phyloP scores from a whole-genome alignment of 2,113 vertebrate species.

The Monopterus albus region DNA sequence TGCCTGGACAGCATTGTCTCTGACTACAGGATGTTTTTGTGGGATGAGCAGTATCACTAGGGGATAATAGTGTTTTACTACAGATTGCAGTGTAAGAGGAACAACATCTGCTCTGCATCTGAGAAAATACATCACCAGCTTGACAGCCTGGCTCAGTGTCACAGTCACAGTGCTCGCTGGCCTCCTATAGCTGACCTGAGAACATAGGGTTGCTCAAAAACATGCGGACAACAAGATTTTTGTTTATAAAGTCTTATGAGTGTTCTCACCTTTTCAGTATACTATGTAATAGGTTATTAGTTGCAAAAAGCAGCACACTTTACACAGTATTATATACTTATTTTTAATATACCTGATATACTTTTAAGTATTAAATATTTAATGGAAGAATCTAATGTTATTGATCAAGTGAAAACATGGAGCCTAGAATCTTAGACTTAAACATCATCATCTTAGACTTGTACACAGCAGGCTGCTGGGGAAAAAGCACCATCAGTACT shows the following conservation, averaged over 20 bases:
- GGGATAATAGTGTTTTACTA: constrained; percentile 69
- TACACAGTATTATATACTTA: too few species aligned
- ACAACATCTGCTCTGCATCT: constrained; percentile 72
- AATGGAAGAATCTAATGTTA: neutral
- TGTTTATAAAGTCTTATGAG: neutral
- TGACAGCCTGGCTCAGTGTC: constrained; percentile 72
- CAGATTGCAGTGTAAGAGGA: constrained; percentile 64
- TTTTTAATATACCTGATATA: neutral
- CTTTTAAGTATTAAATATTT: neutral
- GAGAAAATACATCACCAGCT: constrained; percentile 57
- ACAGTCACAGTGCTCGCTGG: constrained; percentile 27
- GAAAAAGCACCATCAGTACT: constrained; percentile 3
- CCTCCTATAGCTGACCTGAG: constrained; percentile 27
- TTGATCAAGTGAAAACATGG: neutral
- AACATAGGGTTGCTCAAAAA: constrained; percentile 4
- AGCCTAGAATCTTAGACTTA: neutral
- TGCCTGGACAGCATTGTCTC: constrained; percentile 57
- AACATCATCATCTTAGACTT: too few species aligned
- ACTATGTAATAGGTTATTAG: neutral
- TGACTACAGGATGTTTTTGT: constrained; percentile 73
- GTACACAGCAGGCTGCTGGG: neutral
- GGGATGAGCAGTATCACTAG: constrained; percentile 72
- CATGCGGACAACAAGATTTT: neutral
- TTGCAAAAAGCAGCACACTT: neutral
- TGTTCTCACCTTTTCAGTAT: neutral